phyloP scores from a whole-genome alignment of 2,888 invertebrate species.

The Physocephala rufipes region DNA sequence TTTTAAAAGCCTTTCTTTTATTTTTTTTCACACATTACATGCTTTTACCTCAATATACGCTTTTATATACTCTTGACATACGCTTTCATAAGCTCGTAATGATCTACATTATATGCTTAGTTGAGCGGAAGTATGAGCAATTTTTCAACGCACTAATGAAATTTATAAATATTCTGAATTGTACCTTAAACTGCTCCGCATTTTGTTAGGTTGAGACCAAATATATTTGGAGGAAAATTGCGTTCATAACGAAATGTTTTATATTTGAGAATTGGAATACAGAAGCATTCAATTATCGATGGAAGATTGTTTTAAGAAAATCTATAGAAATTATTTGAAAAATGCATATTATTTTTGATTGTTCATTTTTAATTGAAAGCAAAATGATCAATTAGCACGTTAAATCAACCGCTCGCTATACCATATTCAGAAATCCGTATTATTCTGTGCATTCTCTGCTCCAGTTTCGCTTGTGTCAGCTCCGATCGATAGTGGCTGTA shows the following conservation, averaged over 20 bases:
- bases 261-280: no score
- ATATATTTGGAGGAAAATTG: neutral
- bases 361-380: slow-evolving; percentile 17
- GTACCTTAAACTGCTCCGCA: neutral
- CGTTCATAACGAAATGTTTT: neutral
- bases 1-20: neutral
- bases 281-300: no score
- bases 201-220: no score
- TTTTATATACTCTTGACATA: neutral
- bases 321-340: neutral
- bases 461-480: slow-evolving; percentile 58
- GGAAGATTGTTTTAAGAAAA: no score
- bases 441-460: slow-evolving; percentile 63
- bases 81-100: neutral
- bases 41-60: neutral
- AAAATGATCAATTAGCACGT: slow-evolving; percentile 60
- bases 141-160: slow-evolving; percentile 30
- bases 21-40: neutral
- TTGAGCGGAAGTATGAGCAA: slow-evolving; percentile 29
- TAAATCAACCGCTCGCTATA: slow-evolving; percentile 78
- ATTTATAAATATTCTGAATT: slow-evolving; percentile 5
- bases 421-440: slow-evolving; percentile 76
- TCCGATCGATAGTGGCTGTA: slow-evolving; percentile 51
- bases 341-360: neutral
- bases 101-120: neutral